Evolutionary conservation across 2,888 invertebrate species (phyloP), one percentile per base, ranked within the genome.

Genomic region (Plebejus anna): DNA sequence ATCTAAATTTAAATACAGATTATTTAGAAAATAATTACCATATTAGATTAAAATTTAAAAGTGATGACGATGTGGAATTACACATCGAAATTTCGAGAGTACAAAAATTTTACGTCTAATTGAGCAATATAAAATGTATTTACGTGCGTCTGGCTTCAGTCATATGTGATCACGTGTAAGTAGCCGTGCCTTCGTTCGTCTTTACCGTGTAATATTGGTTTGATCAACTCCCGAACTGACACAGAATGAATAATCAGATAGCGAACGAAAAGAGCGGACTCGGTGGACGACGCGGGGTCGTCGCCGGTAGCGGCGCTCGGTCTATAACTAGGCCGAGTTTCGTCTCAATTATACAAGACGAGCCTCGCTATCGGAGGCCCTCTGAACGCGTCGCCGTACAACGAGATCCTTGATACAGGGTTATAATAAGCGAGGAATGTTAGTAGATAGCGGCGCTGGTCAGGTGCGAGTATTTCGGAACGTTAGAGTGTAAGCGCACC

Each of bases 181-280:
- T 91, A 92, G 93, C 90, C 89, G 93, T 93, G 93, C 93, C 93
- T 93, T 93, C 91, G 92, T 89, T 90, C 90, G 90, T 90, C 90
- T 90, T 90, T 86, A 85, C 87, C 87, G 89, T 88, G 83, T 83
- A 82, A 82, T 78, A 78, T 79, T 79, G 81, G 82, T 82, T 80
- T 81, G 81, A 80, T 77, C 55, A 55, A 55, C 80, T 81, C 81
- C 78, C 81, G 83, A 81, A 81, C 79, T 80, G 83, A 79, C 79
- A 82, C 80, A 80, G 80, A 80, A 78, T 78, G 82, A 79, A 81
- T 47, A 79, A 82, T 83, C 76, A 80, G 82, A 80, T 79, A 80
- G 79, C 81, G 83, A 81, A 81, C 81, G 81, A 78, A 79, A 78
- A 76, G 78, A 59, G 73, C n/a, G 73, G 55, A 55, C 73, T 73